phyloP scores from a whole-genome alignment of 2,113 vertebrate genomes.

The Chaetorhynchus papuensis region DNA sequence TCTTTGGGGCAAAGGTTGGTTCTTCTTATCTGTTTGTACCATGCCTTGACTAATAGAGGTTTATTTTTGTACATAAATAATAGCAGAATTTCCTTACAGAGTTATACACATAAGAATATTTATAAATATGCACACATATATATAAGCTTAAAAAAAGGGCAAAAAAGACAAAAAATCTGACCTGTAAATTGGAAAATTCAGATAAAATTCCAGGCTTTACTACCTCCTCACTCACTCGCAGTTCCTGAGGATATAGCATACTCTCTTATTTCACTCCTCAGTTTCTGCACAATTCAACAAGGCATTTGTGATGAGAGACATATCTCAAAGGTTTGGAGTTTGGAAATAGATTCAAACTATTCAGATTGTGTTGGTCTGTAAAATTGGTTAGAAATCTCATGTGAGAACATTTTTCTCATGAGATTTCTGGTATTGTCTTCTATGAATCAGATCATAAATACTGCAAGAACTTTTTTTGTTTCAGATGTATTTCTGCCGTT shows the following conservation, averaged over 20 bases:
- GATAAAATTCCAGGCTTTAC: neutral
- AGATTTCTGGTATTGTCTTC: conserved; percentile 15
- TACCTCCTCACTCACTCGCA: neutral
- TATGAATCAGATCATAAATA: conserved; percentile 11
- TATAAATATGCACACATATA: neutral
- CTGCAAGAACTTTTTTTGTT: neutral
- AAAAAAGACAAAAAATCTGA: neutral
- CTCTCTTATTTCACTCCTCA: neutral
- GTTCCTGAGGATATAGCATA: neutral
- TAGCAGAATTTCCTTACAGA: neutral
- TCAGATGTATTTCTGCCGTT: neutral
- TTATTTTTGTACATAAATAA: neutral
- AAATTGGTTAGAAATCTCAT: conserved; percentile 22
- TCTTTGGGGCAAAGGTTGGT: neutral
- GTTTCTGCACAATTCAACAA: neutral
- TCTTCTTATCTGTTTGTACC: neutral
- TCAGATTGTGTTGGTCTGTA: neutral
- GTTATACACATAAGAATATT: neutral
- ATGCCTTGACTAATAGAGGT: neutral
- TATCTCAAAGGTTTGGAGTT: neutral
- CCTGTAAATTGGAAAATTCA: neutral
- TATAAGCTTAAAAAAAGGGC: neutral
- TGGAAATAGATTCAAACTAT: neutral
- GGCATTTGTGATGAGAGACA: neutral
- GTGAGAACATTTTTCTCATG: conserved; percentile 1